Conservation (phyloP, 2,113 vertebrate species). For the Oenanthe oenanthe region DNA sequence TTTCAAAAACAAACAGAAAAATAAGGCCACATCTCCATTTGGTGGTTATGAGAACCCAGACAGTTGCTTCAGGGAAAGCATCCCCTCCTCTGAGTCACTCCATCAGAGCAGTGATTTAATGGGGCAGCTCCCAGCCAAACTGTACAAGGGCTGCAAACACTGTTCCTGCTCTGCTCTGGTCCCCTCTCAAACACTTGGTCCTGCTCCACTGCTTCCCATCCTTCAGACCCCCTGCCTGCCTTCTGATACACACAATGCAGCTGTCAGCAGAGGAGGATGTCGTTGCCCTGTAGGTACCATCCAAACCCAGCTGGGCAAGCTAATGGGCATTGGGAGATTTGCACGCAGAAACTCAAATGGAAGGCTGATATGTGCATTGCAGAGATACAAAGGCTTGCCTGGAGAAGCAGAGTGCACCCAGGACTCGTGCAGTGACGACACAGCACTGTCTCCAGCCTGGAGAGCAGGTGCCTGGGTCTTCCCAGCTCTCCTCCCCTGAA, state of each 20-base stretch:
- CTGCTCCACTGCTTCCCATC: neutral
- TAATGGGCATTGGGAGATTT: neutral
- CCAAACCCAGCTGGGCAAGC: neutral
- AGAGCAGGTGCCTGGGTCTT: neutral
- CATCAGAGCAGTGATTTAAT: neutral
- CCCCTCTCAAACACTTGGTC: neutral
- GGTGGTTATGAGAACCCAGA: neutral
- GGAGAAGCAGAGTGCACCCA: neutral
- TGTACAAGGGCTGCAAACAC: neutral
- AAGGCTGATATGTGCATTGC: neutral
- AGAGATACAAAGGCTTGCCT: neutral
- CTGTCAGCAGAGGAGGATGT: neutral
- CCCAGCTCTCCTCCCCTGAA: neutral
- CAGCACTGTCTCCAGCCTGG: fast-evolving
- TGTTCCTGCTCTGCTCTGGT: neutral
- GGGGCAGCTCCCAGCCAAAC: neutral
- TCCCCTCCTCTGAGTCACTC: neutral
- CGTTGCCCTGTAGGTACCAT: neutral
- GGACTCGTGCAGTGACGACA: neutral
- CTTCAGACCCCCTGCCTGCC: neutral
- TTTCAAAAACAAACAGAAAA: slow-evolving; percentile 38
- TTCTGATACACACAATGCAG: neutral
- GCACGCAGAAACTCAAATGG: neutral
- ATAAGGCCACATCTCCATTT: neutral
- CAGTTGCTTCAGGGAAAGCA: neutral